Percentiles rank a stretch among this genome's conserved stretches.
phyloP scores from a whole-genome alignment of 2,888 invertebrate genomes.

The Cyclophora punctaria region DNA sequence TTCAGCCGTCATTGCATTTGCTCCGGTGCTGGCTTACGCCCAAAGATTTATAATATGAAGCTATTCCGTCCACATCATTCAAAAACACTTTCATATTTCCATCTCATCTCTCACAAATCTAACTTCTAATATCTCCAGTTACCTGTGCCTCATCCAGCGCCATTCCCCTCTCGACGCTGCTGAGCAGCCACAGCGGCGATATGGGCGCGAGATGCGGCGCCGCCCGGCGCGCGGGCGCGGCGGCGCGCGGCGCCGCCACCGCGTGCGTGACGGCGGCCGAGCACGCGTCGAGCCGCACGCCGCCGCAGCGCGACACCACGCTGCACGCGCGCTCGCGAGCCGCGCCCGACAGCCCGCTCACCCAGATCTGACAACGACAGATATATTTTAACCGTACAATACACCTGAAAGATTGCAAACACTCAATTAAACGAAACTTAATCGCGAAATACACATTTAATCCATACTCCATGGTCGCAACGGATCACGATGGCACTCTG shows the following conservation, averaged over 20 bases:
- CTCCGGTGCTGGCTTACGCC: no score
- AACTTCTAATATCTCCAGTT: not conserved
- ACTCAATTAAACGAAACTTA: no score
- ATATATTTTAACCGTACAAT: no score
- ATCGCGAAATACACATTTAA: no score
- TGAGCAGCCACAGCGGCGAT: constrained; percentile 82
- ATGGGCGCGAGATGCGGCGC: constrained; percentile 64
- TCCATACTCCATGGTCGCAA: no score
- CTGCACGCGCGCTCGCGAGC: constrained; percentile 79
- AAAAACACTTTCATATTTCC: no score
- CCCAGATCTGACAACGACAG: constrained; percentile 43
- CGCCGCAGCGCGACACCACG: constrained; percentile 85
- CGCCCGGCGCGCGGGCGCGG: constrained; percentile 15
- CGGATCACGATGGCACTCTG: no score
- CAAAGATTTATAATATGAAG: no score
- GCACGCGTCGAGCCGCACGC: constrained; percentile 80
- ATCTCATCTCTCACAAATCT: no score
- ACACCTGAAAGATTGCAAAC: no score
- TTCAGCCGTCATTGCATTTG: no score
- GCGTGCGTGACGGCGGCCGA: not conserved
- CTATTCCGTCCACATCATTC: no score
- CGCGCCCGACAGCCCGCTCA: constrained; percentile 47
- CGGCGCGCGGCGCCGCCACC: constrained; percentile 61
- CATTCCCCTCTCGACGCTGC: constrained; percentile 76
- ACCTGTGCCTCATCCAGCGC: constrained; percentile 49